phyloP scores from a whole-genome alignment of 1,140 invertebrate genomes.

The Harpegnathos saltator region DNA sequence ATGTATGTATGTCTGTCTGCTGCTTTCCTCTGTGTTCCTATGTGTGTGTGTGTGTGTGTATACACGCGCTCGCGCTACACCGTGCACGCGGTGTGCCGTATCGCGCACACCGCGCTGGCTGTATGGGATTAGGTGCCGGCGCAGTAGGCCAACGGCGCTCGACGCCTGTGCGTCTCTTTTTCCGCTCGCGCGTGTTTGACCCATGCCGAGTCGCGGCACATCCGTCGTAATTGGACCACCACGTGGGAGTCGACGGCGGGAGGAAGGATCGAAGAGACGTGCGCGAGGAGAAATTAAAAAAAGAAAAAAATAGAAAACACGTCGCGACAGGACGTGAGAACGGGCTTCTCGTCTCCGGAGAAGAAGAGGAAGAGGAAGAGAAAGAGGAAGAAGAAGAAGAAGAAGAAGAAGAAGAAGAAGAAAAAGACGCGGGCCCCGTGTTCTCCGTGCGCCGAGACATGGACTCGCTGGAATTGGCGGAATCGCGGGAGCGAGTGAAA shows the following conservation, averaged over 20 bases:
- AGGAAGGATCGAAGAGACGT: not conserved
- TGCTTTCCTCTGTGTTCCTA: conserved; percentile 60
- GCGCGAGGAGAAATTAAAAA: too few relatives aligned
- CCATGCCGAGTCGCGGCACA: conserved; percentile 69
- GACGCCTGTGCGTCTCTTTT: conserved; percentile 78
- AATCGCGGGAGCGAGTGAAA: too few relatives aligned
- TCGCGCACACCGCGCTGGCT: conserved; percentile 61
- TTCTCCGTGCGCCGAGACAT: too few relatives aligned
- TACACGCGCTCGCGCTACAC: conserved; percentile 46
- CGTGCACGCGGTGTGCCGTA: conserved; percentile 68
- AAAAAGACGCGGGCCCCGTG: too few relatives aligned
- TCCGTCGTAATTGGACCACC: too few relatives aligned
- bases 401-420: too few relatives aligned
- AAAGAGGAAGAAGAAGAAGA: too few relatives aligned
- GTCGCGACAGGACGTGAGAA: too few relatives aligned
- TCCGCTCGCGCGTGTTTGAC: conserved; percentile 65
- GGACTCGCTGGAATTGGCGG: too few relatives aligned
- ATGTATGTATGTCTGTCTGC: conserved; percentile 55
- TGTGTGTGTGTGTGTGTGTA: conserved; percentile 59
- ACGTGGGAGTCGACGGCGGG: not conserved
- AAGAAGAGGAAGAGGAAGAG: too few relatives aligned
- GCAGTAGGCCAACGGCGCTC: conserved; percentile 85
- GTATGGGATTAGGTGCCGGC: conserved; percentile 78
- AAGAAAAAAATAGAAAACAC: too few relatives aligned
- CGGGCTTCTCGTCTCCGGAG: too few relatives aligned